These are phyloP conservation scores for Heterocephalus glaber DNA, from an alignment of 2,113 vertebrate genomes.

Conservation along the genomic window DNA sequence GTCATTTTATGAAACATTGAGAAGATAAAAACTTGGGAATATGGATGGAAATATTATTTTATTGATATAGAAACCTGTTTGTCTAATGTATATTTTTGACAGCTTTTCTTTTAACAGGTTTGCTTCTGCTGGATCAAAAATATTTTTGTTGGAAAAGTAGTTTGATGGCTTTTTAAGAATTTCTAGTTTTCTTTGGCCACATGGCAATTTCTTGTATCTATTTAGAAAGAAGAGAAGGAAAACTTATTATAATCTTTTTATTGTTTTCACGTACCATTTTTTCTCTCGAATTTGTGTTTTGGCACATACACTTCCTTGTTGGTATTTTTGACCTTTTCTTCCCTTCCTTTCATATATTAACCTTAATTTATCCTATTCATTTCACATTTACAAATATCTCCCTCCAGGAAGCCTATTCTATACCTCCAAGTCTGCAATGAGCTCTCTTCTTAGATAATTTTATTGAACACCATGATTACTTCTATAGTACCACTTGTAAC, in stretches of 20 bases:
- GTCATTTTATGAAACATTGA: slow-evolving; percentile 58
- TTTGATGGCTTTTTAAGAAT: background rate
- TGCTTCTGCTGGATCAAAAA: background rate
- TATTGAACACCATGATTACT: background rate
- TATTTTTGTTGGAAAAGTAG: background rate
- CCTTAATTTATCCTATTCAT: background rate
- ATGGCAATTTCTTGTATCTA: background rate
- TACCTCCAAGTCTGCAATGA: background rate
- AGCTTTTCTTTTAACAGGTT: background rate
- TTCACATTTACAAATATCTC: background rate
- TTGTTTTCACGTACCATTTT: slow-evolving; percentile 1
- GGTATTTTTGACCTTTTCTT: background rate
- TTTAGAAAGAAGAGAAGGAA: background rate
- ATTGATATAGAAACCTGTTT: slow-evolving; percentile 9
- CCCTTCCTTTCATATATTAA: background rate
- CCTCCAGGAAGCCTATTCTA: background rate
- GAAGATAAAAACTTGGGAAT: slow-evolving; percentile 31
- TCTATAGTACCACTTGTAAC: background rate
- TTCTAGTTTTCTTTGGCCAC: slow-evolving; percentile 13
- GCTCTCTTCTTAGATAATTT: background rate
- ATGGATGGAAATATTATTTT: slow-evolving; percentile 21
- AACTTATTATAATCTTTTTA: background rate
- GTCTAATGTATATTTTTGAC: background rate
- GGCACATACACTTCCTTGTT: background rate
- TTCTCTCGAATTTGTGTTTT: background rate